These are phyloP conservation scores for Anarsia innoxiella DNA, from an alignment of 2,888 invertebrate genomes.

Conservation along the genomic window DNA sequence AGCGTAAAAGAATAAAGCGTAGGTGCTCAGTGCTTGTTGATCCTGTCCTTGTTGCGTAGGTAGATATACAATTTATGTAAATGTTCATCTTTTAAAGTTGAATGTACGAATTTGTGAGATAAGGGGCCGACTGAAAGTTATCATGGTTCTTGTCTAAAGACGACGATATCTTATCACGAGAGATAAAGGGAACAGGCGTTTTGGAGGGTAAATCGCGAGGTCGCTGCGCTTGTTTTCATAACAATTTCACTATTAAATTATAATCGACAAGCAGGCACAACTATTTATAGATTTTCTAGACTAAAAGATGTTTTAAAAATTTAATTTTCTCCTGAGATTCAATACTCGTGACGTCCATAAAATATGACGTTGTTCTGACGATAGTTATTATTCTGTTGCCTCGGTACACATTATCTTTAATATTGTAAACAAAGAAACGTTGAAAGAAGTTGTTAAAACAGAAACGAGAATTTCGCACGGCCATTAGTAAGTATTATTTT, in stretches of 20 bases:
- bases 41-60: conserved; percentile 32
- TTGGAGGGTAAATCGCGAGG: conserved; percentile 38
- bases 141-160: conserved; percentile 48
- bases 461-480: conserved; percentile 3
- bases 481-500: conserved; percentile 4
- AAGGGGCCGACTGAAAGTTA: conserved; percentile 35
- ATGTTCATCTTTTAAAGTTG: conserved; percentile 49
- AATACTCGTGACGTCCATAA: conserved; percentile 6
- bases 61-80: conserved; percentile 34
- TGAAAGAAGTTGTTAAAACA: conserved; percentile 6
- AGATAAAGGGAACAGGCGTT: conserved; percentile 37
- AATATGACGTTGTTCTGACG: neutral
- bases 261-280: too few relatives aligned
- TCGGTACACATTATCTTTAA: conserved; percentile 2
- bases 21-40: conserved; percentile 20
- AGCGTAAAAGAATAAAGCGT: neutral
- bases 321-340: neutral
- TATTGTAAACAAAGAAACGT: conserved; percentile 2
- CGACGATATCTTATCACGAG: conserved; percentile 40
- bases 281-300: too few relatives aligned
- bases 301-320: too few relatives aligned
- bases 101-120: conserved; percentile 52
- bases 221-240: conserved; percentile 32
- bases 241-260: conserved; percentile 22
- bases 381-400: neutral